phyloP scores from a whole-genome alignment of 2,888 invertebrate genomes.

The Pristionchus mayeri region DNA sequence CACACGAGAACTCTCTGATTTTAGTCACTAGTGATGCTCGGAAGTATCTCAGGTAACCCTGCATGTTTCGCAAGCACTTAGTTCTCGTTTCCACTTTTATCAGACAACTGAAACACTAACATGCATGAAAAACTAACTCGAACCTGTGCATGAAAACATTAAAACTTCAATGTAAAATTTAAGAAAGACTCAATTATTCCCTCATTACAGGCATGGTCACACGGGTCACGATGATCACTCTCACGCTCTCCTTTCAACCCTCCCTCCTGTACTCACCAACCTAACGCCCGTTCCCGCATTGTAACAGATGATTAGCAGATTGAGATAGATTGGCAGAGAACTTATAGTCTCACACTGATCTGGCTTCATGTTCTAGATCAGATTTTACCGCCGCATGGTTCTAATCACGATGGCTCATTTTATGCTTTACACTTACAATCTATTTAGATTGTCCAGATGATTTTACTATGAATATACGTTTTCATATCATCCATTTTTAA shows the following conservation, averaged over 20 bases:
- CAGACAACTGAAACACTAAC: neutral
- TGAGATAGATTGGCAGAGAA: neutral
- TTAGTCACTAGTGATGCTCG: slow-evolving; percentile 19
- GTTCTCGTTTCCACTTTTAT: neutral
- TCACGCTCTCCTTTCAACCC: neutral
- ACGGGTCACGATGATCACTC: slow-evolving; percentile 30
- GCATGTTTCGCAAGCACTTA: neutral
- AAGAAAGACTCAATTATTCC: neutral
- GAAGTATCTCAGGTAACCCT: neutral
- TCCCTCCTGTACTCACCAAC: slow-evolving; percentile 5
- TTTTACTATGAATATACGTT: neutral
- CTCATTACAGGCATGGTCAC: slow-evolving; percentile 33
- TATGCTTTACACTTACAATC: slow-evolving; percentile 39
- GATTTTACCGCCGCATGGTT: slow-evolving; percentile 55
- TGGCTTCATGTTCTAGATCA: slow-evolving; percentile 49
- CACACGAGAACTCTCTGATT: neutral
- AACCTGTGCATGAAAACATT: neutral
- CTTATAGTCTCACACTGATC: slow-evolving; percentile 32
- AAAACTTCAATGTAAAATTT: neutral
- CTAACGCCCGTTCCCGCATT: slow-evolving; percentile 21
- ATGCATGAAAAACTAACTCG: neutral
- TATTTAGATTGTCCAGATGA: neutral
- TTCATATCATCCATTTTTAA: neutral
- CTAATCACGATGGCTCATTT: slow-evolving; percentile 56
- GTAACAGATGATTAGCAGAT: neutral